phyloP scores from a whole-genome alignment of 2,797 vertebrate species.

The Hyperoplus immaculatus region DNA sequence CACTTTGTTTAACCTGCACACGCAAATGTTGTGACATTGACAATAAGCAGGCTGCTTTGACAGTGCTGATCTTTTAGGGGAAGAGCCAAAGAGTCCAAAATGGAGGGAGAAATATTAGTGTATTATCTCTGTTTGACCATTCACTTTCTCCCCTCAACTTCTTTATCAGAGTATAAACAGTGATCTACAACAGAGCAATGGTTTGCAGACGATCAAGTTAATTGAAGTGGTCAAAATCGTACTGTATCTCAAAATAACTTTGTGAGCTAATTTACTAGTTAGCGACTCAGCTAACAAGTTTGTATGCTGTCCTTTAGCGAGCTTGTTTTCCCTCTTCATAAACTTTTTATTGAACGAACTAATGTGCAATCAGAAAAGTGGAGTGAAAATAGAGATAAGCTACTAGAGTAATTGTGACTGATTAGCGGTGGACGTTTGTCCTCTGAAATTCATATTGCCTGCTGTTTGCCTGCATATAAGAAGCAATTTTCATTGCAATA shows the following conservation, averaged over 20 bases:
- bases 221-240: neutral
- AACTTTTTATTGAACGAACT: neutral
- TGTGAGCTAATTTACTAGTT: neutral
- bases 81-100: neutral
- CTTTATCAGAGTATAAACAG: neutral
- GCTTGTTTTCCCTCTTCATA: neutral
- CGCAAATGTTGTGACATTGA: neutral
- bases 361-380: neutral
- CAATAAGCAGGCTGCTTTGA: neutral
- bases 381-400: neutral
- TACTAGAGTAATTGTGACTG: neutral
- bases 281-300: neutral
- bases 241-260: neutral
- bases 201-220: neutral
- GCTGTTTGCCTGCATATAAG: neutral
- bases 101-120: neutral
- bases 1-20: neutral
- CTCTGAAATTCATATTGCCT: neutral
- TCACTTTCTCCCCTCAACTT: neutral
- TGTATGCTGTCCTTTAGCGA: neutral
- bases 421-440: neutral
- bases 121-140: neutral
- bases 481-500: constrained; percentile 25
- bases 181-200: neutral
- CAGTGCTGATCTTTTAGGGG: neutral